A percentile compares a stretch with the other conserved stretches of the same genome.
phyloP scores from a whole-genome alignment of 2,888 invertebrate species.

The Acanthosepion pharaonis region DNA sequence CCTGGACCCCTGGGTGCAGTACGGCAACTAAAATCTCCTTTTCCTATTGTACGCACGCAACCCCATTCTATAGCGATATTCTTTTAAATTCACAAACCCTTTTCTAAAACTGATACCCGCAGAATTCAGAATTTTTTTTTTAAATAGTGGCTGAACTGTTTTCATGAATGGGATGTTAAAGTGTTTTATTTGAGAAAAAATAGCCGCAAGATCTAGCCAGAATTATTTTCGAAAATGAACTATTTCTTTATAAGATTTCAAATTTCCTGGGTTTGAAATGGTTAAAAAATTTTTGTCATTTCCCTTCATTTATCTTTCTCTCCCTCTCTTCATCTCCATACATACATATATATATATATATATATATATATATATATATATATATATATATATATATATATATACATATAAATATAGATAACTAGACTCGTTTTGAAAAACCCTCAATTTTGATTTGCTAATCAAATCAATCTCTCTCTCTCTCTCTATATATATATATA shows the following conservation, averaged over 20 bases:
- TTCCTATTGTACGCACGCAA: neutral
- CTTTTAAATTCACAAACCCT: neutral
- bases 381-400: too few relatives aligned
- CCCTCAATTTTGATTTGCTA: too few relatives aligned
- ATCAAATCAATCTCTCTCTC: too few relatives aligned
- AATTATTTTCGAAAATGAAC: neutral
- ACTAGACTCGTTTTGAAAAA: too few relatives aligned
- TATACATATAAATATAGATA: too few relatives aligned
- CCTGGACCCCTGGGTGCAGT: neutral
- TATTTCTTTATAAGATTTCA: neutral
- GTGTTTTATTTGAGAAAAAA: neutral
- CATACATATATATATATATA: too few relatives aligned
- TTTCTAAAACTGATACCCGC: neutral
- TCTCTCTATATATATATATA: too few relatives aligned
- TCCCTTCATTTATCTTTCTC: too few relatives aligned
- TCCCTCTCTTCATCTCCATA: too few relatives aligned
- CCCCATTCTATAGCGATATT: neutral
- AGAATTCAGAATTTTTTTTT: neutral
- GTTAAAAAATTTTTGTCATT: too few relatives aligned
- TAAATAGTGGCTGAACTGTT: neutral
- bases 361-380: too few relatives aligned
- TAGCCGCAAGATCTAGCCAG: neutral
- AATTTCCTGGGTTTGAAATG: too few relatives aligned
- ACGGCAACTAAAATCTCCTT: neutral
- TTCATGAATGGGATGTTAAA: neutral